Percentiles rank a stretch among this genome's conserved stretches.
Conservation (phyloP, 1,140 invertebrate species). For the Globodera rostochiensis region DNA sequence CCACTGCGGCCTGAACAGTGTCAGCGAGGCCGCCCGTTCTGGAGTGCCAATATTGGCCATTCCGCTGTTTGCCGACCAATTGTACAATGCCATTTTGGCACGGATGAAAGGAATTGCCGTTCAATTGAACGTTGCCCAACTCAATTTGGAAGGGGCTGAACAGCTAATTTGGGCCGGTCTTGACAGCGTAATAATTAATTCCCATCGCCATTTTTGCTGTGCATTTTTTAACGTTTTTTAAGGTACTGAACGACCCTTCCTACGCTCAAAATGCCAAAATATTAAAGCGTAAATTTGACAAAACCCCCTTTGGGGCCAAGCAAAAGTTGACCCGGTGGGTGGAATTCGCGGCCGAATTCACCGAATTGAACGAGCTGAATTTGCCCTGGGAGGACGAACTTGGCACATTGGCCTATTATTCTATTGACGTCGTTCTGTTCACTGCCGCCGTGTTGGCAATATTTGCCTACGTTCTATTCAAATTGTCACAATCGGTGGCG, state of each 20-base stretch:
- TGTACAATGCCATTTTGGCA: constrained; percentile 39
- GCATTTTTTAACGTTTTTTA: not conserved
- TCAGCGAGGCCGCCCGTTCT: constrained; percentile 80
- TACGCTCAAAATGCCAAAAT: constrained; percentile 19
- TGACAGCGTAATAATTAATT: not conserved
- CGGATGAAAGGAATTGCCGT: constrained; percentile 30
- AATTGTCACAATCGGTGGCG: no score
- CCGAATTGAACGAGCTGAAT: constrained; percentile 21
- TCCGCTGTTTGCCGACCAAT: constrained; percentile 65
- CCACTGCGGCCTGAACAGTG: constrained; percentile 79
- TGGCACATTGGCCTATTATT: constrained; percentile 25
- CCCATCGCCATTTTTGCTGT: not conserved
- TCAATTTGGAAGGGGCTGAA: constrained; percentile 22
- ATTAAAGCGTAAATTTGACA: constrained; percentile 46
- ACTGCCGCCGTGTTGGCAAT: not conserved
- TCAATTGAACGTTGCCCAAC: constrained; percentile 17
- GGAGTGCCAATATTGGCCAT: constrained; percentile 79
- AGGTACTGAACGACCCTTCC: no score
- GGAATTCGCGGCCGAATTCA: constrained; percentile 35
- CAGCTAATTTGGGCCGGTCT: not conserved
- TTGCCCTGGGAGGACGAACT: constrained; percentile 17
- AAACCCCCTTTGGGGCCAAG: constrained; percentile 14
- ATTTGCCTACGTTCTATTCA: no score
- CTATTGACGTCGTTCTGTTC: constrained; percentile 32
- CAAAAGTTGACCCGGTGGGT: constrained; percentile 30